These are phyloP conservation scores for Tragopan temminckii DNA, from an alignment of 2,797 vertebrate genomes.

Conservation along the genomic window DNA sequence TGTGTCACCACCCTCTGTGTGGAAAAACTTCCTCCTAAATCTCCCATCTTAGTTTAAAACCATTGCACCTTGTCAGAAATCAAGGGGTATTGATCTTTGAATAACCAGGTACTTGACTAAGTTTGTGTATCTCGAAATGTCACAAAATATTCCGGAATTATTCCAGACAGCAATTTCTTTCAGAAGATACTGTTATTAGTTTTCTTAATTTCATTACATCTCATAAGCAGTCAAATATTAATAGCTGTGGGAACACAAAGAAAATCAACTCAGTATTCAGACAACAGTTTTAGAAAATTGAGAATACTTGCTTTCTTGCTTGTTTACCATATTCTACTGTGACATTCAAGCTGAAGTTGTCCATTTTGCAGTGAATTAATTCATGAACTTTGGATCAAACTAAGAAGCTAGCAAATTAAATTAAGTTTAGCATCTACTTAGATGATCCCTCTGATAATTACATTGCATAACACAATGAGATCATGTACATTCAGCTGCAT, in stretches of 20 bases:
- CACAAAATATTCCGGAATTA: neutral
- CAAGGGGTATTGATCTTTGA: too few species aligned
- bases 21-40: too few species aligned
- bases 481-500: neutral
- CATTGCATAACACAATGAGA: neutral
- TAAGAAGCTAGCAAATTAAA: neutral
- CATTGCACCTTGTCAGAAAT: too few species aligned
- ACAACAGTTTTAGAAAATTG: neutral
- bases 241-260: neutral
- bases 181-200: neutral
- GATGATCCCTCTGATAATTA: neutral
- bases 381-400: neutral
- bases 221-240: neutral
- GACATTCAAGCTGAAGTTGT: neutral
- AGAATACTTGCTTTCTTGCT: neutral
- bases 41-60: too few species aligned
- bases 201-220: neutral
- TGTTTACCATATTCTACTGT: neutral
- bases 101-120: neutral
- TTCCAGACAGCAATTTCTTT: neutral
- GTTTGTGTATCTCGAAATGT: neutral
- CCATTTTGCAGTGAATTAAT: neutral
- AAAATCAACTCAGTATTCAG: neutral
- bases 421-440: neutral
- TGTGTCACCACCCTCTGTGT: too few species aligned